Evolutionary conservation across 2,113 vertebrate species (phyloP).

Genomic region (Chauna torquata): DNA sequence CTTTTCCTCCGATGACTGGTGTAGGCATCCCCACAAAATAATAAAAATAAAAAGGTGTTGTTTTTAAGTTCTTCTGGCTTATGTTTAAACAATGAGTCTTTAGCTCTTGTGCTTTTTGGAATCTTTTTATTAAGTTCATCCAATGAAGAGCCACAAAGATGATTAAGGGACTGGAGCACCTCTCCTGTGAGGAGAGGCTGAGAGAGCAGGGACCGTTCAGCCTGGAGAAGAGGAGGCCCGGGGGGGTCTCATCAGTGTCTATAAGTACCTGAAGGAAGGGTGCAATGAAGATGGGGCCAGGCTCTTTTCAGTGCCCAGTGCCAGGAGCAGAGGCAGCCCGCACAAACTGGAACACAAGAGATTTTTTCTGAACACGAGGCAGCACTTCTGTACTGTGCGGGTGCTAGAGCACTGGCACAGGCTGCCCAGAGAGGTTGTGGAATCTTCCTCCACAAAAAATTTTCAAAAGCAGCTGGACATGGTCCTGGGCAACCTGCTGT

Average conservation of each 20-base stretch:
- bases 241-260: background rate
- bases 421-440: background rate
- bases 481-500: background rate
- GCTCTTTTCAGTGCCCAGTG: background rate
- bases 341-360: background rate
- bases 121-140: background rate
- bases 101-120: background rate
- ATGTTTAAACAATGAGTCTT: background rate
- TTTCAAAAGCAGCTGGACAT: no score
- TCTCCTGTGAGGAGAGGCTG: background rate
- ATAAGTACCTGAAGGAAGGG: background rate
- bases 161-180: background rate
- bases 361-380: background rate
- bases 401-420: no score
- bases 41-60: background rate
- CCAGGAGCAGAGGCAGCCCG: background rate
- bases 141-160: background rate
- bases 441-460: no score
- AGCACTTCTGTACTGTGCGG: background rate
- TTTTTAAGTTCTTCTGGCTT: background rate
- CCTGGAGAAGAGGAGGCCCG: background rate
- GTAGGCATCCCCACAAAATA: no score
- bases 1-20: background rate
- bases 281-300: background rate
- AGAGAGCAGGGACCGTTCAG: background rate